These are phyloP conservation scores for Drosophila bipectinata DNA, from an alignment of 1,140 invertebrate species.

Conservation along the genomic window DNA sequence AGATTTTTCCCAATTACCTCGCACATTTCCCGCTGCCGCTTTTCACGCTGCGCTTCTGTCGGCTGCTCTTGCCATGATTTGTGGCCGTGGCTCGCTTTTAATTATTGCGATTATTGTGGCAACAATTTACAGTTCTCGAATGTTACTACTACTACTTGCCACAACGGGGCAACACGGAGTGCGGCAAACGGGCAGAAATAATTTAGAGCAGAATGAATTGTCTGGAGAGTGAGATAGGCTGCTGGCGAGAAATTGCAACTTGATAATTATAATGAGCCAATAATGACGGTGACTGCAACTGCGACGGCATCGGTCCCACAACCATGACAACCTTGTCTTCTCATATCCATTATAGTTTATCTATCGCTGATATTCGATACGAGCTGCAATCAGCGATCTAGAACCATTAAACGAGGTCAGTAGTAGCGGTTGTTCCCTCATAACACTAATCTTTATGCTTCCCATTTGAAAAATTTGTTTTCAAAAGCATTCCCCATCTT, in stretches of 20 bases:
- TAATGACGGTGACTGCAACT: constrained; percentile 37
- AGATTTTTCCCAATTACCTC: constrained; percentile 62
- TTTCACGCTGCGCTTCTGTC: constrained; percentile 15
- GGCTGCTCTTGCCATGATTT: constrained; percentile 56
- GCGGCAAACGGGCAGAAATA: constrained; percentile 35
- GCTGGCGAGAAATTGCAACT: constrained; percentile 44
- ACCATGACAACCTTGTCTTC: constrained; percentile 50
- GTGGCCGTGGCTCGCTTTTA: constrained; percentile 66
- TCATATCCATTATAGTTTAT: constrained; percentile 34
- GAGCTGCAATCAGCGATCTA: constrained; percentile 22
- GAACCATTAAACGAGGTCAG: constrained; percentile 24
- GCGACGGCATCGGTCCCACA: constrained; percentile 11
- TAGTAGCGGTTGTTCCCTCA: not conserved
- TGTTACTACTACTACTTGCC: constrained; percentile 25
- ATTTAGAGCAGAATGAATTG: constrained; percentile 72
- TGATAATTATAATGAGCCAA: constrained; percentile 73
- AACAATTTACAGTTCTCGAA: constrained; percentile 76
- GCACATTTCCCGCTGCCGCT: constrained; percentile 22
- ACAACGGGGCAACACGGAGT: not conserved
- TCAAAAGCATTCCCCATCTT: not conserved
- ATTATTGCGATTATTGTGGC: constrained; percentile 79
- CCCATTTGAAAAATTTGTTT: not conserved
- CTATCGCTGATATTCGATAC: constrained; percentile 37
- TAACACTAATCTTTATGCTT: not conserved
- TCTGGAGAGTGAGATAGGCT: constrained; percentile 28